A percentile compares a stretch with the other conserved stretches of the same genome.
Conservation (phyloP, 2,888 invertebrate species). For the Calameuta idolon region DNA sequence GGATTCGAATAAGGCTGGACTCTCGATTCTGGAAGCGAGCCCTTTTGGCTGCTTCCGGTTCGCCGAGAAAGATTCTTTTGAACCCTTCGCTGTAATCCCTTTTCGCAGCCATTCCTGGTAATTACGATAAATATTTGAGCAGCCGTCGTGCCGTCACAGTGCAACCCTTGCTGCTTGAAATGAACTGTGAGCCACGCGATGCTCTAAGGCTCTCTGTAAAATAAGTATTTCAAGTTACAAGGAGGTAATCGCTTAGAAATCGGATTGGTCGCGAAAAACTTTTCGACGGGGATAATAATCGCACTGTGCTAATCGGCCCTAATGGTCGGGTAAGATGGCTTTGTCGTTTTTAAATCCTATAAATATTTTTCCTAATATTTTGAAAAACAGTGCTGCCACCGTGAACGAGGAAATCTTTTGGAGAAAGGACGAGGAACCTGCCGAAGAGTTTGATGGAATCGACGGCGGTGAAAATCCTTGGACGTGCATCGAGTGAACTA, state of each 20-base stretch:
- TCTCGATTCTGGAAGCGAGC: not conserved
- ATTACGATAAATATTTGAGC: constrained; percentile 66
- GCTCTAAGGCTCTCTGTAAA: constrained; percentile 39
- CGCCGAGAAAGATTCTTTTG: constrained; percentile 20
- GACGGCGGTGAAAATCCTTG: not conserved
- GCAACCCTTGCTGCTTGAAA: not conserved
- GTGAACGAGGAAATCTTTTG: not conserved
- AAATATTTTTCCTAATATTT: constrained; percentile 63
- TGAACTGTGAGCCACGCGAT: constrained; percentile 50
- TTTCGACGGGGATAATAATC: not conserved
- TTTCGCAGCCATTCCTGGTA: constrained; percentile 39
- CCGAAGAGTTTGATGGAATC: not conserved
- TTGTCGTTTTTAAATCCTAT: constrained; percentile 52
- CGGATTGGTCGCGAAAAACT: not conserved
- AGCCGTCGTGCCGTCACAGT: constrained; percentile 59
- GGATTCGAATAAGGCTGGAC: constrained; percentile 23
- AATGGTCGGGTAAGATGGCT: constrained; percentile 36
- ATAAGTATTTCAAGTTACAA: not conserved
- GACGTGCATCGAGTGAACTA: not conserved
- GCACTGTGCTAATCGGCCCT: constrained; percentile 44
- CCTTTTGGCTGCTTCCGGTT: constrained; percentile 45
- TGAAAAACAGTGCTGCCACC: constrained; percentile 46
- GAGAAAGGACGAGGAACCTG: not conserved
- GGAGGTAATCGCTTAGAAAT: not conserved
- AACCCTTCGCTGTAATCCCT: constrained; percentile 28